These are phyloP conservation scores for Spodoptera picta DNA, from an alignment of 2,888 invertebrate genomes.

Conservation along the genomic window DNA sequence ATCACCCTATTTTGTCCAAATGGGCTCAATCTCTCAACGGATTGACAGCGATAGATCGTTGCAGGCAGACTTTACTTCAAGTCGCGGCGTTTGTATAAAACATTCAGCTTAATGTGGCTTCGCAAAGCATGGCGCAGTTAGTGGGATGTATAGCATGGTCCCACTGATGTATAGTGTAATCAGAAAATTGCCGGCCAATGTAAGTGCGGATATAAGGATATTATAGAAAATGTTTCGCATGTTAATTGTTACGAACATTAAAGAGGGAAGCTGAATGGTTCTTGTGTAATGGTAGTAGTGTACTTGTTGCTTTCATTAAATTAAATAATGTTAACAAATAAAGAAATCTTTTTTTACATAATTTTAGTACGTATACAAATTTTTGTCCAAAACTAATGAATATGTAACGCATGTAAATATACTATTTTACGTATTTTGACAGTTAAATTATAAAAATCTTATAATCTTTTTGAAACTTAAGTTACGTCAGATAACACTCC, in stretches of 20 bases:
- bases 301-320: too few species aligned
- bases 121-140: constrained; percentile 78
- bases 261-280: background rate
- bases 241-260: constrained; percentile 22
- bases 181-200: constrained; percentile 69
- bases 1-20: constrained; percentile 19
- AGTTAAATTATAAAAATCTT: too few species aligned
- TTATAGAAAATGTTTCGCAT: constrained; percentile 7
- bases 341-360: too few species aligned
- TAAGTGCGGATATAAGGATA: too few species aligned
- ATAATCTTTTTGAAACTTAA: too few species aligned
- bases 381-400: too few species aligned
- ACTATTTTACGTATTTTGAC: too few species aligned
- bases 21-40: constrained; percentile 49
- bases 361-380: too few species aligned
- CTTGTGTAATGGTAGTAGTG: too few species aligned
- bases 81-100: constrained; percentile 71
- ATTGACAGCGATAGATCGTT: constrained; percentile 58
- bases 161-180: constrained; percentile 82
- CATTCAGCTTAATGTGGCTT: constrained; percentile 76
- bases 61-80: constrained; percentile 54
- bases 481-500: too few species aligned
- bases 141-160: constrained; percentile 72
- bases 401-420: too few species aligned
- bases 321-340: too few species aligned